phyloP scores from a whole-genome alignment of 2,888 invertebrate species.

The Terebella lapidaria region DNA sequence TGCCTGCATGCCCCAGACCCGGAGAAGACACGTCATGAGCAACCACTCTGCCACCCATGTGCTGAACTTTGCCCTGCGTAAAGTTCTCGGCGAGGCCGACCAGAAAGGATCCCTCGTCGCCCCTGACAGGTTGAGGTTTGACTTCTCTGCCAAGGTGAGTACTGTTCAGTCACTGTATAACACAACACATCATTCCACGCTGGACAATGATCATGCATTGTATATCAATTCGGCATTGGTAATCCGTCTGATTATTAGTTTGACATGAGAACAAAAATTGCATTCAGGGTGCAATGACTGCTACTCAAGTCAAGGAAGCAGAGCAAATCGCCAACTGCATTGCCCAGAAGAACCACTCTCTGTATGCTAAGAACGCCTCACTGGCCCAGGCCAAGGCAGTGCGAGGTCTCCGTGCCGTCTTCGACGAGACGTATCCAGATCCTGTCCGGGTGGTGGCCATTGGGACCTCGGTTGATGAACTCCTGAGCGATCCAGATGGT shows the following conservation, averaged over 20 bases:
- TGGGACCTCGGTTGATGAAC: slow-evolving; percentile 83
- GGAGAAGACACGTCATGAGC: slow-evolving; percentile 91
- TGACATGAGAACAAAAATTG: too few species aligned
- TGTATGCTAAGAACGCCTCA: slow-evolving; percentile 82
- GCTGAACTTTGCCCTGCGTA: slow-evolving; percentile 86
- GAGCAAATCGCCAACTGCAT: slow-evolving; percentile 76
- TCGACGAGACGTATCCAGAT: slow-evolving; percentile 98
- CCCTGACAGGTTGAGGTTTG: slow-evolving; percentile 92
- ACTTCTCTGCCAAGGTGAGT: slow-evolving; percentile 69
- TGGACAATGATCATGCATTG: too few species aligned
- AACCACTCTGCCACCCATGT: slow-evolving; percentile 99
- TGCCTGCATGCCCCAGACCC: too few species aligned
- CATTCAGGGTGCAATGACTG: slow-evolving; percentile 71
- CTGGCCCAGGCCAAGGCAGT: slow-evolving; percentile 81
- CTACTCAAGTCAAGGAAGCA: slow-evolving; percentile 78
- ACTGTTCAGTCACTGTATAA: too few species aligned
- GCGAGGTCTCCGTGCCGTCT: slow-evolving; percentile 73
- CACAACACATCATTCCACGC: too few species aligned
- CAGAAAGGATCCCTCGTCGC: slow-evolving; percentile 96
- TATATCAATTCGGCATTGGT: too few species aligned
- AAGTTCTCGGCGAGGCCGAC: slow-evolving; percentile 84
- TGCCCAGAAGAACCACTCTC: slow-evolving; percentile 69
- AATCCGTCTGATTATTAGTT: too few species aligned
- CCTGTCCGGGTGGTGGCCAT: slow-evolving; percentile 79
- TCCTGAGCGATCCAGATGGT: slow-evolving; percentile 80